phyloP scores from a whole-genome alignment of 2,797 vertebrate genomes.

The Sitta carolinensis region DNA sequence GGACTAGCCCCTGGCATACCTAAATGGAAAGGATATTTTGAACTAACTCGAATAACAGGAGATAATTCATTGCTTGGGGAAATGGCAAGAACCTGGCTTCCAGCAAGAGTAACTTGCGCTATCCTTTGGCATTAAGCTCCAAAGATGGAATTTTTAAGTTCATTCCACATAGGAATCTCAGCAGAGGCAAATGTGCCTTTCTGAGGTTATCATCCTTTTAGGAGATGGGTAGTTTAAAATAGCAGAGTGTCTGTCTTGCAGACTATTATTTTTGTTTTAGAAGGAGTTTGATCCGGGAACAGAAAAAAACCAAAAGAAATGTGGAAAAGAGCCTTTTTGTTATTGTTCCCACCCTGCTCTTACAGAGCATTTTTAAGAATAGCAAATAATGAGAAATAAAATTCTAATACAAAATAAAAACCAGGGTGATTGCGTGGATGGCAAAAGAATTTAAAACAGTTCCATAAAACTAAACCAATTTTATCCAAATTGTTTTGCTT shows the following conservation, averaged over 20 bases:
- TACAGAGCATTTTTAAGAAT: neutral
- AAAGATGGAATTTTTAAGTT: conserved; percentile 45
- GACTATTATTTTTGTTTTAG: neutral
- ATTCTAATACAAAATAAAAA: conserved; percentile 16
- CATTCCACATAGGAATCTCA: neutral
- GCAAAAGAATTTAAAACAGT: conserved; percentile 29
- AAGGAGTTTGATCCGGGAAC: neutral
- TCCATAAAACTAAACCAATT: conserved; percentile 13
- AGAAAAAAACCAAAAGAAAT: neutral
- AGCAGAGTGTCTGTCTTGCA: neutral
- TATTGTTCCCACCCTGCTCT: neutral
- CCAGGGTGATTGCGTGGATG: neutral
- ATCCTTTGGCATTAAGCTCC: conserved; percentile 62
- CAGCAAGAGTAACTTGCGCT: conserved; percentile 67
- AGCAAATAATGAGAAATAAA: conserved; percentile 21
- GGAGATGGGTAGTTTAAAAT: neutral
- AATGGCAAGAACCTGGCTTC: conserved; percentile 67
- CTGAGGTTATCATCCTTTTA: neutral
- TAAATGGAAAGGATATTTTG: conserved; percentile 61
- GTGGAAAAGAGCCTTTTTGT: neutral
- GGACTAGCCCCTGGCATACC: conserved; percentile 59
- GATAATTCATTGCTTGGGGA: conserved; percentile 57
- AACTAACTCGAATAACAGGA: conserved; percentile 10
- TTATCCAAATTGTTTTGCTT: conserved; percentile 5
- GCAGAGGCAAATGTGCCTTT: neutral